Evolutionary conservation across 53 echinoderm and acorn worm genomes (phyloP).

Genomic region (Patiria pectinifera): DNA sequence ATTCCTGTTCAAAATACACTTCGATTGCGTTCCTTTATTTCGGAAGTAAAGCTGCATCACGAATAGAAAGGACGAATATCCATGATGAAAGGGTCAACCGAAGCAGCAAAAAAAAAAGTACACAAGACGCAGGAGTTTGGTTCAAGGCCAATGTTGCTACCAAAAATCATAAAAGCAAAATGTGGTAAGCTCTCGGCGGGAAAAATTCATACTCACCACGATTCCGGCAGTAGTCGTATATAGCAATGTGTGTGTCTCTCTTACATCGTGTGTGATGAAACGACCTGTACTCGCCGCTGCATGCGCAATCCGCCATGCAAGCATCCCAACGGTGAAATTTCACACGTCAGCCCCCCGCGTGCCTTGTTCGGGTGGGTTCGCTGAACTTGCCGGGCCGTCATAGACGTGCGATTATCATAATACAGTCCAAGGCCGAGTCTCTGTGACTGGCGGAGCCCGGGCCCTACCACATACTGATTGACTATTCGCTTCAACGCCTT

Average conservation of each 20-base stretch:
- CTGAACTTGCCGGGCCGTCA: conserved; percentile 59
- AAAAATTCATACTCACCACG: conserved; percentile 25
- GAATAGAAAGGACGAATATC: too few species aligned
- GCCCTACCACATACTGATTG: conserved; percentile 31
- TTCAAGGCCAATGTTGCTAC: neutral
- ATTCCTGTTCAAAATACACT: too few species aligned
- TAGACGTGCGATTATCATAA: conserved; percentile 59
- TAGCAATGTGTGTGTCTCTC: neutral
- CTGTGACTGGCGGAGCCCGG: neutral
- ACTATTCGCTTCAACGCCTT: conserved; percentile 60
- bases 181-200: neutral
- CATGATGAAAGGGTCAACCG: neutral
- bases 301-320: neutral
- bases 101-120: neutral
- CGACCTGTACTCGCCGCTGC: neutral
- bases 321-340: conserved; percentile 52
- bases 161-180: neutral
- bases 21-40: too few species aligned
- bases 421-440: conserved; percentile 49
- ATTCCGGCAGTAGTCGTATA: neutral
- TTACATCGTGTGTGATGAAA: neutral
- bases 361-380: conserved; percentile 36
- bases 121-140: neutral
- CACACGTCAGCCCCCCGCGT: conserved; percentile 43
- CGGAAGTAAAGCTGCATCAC: too few species aligned